Conservation (phyloP, 1,140 invertebrate genomes). For the roundworm (Caenorhabditis elegans) region DNA sequence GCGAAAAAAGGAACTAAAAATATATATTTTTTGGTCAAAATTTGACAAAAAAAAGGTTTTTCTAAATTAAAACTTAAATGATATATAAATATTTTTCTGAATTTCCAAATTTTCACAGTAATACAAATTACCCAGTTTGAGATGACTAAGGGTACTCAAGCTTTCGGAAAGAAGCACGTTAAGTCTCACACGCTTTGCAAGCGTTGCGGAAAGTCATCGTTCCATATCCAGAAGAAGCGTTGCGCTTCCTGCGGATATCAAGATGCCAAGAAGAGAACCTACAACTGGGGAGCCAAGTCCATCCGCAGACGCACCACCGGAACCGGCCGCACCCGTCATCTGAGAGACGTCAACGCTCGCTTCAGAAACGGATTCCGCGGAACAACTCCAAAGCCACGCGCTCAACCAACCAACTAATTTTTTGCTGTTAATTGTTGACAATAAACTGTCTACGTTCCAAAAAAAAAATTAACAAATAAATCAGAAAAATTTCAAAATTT, state of each 20-base stretch:
- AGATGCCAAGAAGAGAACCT: conserved; percentile 84
- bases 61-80: too few species aligned
- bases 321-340: conserved; percentile 89
- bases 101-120: too few species aligned
- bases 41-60: too few species aligned
- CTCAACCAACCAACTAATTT: conserved; percentile 37
- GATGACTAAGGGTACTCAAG: conserved; percentile 97
- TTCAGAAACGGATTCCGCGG: conserved; percentile 74
- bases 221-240: conserved; percentile 95
- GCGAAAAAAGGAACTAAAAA: too few species aligned
- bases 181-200: conserved; percentile 87
- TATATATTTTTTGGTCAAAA: too few species aligned
- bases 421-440: conserved; percentile 39
- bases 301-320: conserved; percentile 98
- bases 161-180: conserved; percentile 99
- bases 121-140: too few species aligned
- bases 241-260: conserved; percentile 98
- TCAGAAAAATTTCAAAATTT: too few species aligned
- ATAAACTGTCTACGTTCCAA: conserved; percentile 39
- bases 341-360: conserved; percentile 86
- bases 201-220: conserved; percentile 91
- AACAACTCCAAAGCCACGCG: conserved; percentile 66
- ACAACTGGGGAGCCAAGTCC: conserved; percentile 97
- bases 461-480: too few species aligned
- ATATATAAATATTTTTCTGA: too few species aligned